Evolutionary conservation across 53 echinoderm and acorn worm species (phyloP).

Genomic region (Henricia sp.): DNA sequence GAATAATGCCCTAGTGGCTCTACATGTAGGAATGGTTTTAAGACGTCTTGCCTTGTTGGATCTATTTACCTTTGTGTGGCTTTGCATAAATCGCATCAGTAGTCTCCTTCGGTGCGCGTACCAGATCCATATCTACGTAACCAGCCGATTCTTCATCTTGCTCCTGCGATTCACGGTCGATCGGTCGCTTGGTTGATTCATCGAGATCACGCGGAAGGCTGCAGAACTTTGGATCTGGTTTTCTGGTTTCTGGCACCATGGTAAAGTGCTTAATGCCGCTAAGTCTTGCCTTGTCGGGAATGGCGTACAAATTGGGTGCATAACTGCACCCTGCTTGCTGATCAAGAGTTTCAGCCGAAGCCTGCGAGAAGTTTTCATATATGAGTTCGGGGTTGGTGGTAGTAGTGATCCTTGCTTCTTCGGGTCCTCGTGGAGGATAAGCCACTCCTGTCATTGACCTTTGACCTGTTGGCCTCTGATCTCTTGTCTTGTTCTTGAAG

Average conservation of each 20-base stretch:
- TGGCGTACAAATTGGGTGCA: conserved; percentile 9
- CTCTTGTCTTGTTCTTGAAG: neutral
- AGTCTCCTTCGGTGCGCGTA: neutral
- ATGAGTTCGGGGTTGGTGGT: neutral
- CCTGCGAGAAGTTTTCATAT: neutral
- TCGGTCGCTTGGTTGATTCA: neutral
- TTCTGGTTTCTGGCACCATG: neutral
- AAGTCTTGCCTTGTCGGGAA: neutral
- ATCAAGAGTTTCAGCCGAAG: neutral
- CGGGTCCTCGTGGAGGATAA: neutral
- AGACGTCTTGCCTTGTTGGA: neutral
- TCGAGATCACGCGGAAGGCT: neutral
- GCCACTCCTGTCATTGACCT: neutral
- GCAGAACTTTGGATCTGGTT: neutral
- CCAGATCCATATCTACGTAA: neutral
- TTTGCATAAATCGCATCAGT: neutral
- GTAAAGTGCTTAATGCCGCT: neutral
- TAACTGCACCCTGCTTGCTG: too few species aligned
- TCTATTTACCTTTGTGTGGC: neutral
- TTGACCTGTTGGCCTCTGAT: neutral
- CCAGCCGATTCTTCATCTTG: too few species aligned
- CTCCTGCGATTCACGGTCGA: neutral
- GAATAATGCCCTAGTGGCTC: neutral
- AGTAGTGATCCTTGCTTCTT: neutral
- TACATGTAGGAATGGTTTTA: neutral